Base-by-base conservation (phyloP, 2,888 invertebrate genomes). In the Anthoptus insignis region DNA sequence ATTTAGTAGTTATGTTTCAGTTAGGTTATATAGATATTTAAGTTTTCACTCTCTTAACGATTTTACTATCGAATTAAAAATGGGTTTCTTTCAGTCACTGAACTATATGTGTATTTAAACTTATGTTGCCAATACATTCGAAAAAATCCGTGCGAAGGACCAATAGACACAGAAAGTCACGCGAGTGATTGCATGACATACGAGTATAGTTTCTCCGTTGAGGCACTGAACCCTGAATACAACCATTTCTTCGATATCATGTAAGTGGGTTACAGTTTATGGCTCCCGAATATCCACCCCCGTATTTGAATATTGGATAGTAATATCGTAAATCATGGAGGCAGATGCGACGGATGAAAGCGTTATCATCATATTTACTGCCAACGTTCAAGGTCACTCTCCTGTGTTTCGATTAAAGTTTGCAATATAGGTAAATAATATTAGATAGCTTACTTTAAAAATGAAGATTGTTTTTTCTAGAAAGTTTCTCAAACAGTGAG, bases 251-350 rank as follows among this genome's bases (percentile, higher is more conserved):
- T 2, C 45, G 21, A n/a, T 45, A 22, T 45, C 45, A n/a, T 45
- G 22, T 45, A 45, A 45, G 45, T 45, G 21, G 45, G 45, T 22
- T 45, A 45, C 22, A 21, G 21, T 45, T 45, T 45, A 22, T 22
- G 45, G 45, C 21, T 22, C 22, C 45, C 22, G 22, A 45, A 45
- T 13, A 22, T 45, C 4, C 45, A 45, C 45, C 22, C 45, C 22
- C 45, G 16, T 19, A 45, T 57, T 29, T 45, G 21, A 29, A 22
- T 32, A 58, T 34, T 13, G 47, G 34, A 49, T 45, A 13, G 45
- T 22, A 21, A 45, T 45, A 45, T 49, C 34, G 32, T 57, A 45
- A 58, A 49, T 32, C 47, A 34, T 22, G 32, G 47, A 22, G 49
- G 8, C 27, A 49, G 14, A 49, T 14, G 49, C 27, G 9, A 9